Evolutionary conservation across 2,797 vertebrate genomes (phyloP).

Genomic region (Spheniscus humboldti): DNA sequence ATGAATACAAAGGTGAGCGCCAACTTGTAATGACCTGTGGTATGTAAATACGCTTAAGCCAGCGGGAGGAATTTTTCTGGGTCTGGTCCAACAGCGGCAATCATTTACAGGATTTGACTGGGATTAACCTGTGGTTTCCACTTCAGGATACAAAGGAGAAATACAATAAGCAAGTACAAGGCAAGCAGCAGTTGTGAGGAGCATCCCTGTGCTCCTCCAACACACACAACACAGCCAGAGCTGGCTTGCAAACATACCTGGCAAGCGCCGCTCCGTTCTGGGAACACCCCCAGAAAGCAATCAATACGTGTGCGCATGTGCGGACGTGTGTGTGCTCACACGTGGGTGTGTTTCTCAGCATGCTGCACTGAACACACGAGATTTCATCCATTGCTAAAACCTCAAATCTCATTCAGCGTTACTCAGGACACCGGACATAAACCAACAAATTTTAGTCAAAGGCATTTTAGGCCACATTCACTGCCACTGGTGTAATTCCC

Average conservation of each 20-base stretch:
- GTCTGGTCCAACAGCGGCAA: constrained; percentile 32
- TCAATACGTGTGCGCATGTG: rapidly evolving
- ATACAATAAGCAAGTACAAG: background rate
- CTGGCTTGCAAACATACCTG: background rate
- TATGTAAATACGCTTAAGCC: constrained; percentile 59
- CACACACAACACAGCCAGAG: background rate
- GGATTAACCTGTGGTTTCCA: constrained; percentile 30
- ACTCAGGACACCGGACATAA: background rate
- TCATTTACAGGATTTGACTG: constrained; percentile 36
- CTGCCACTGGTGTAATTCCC: background rate
- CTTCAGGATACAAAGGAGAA: background rate
- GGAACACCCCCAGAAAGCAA: background rate
- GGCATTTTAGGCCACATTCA: background rate
- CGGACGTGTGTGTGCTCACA: rapidly evolving
- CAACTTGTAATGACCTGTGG: constrained; percentile 47
- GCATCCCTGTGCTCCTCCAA: background rate
- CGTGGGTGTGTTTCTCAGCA: background rate
- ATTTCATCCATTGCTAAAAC: background rate
- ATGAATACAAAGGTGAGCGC: constrained; percentile 43
- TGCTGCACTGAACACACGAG: background rate
- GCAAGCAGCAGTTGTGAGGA: background rate
- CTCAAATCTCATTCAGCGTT: background rate
- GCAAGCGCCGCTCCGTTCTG: background rate
- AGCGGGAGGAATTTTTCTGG: constrained; percentile 21
- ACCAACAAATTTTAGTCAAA: background rate